phyloP scores from a whole-genome alignment of 2,113 vertebrate genomes.

The Gnathonemus echidnorhynchus region DNA sequence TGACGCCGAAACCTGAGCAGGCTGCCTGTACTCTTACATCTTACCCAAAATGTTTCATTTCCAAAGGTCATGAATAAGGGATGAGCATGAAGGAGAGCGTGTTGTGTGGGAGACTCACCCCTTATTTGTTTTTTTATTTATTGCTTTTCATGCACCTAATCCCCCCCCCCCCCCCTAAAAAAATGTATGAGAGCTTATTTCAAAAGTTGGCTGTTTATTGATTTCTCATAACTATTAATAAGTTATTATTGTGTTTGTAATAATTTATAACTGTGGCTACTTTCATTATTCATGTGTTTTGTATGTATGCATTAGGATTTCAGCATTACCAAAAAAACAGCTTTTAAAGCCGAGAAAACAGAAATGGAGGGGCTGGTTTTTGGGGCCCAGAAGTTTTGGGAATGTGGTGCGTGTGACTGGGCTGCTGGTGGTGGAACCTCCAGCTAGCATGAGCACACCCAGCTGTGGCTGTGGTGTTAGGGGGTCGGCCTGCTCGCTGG shows the following conservation, averaged over 20 bases:
- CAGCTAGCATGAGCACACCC: neutral
- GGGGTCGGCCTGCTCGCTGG: neutral
- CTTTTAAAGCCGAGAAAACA: neutral
- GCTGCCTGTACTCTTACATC: neutral
- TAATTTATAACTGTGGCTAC: neutral
- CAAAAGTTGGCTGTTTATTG: neutral
- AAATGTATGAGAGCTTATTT: neutral
- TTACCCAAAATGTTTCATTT: neutral
- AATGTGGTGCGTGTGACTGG: neutral
- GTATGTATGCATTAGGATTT: neutral
- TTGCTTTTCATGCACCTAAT: neutral
- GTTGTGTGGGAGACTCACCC: neutral
- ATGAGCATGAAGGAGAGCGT: neutral
- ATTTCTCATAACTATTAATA: neutral
- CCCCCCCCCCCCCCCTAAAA: neutral
- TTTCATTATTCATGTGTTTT: neutral
- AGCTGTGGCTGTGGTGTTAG: neutral
- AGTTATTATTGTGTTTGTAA: neutral
- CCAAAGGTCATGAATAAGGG: neutral
- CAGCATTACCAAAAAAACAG: neutral
- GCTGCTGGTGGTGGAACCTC: neutral
- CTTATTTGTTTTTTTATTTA: conserved; percentile 1
- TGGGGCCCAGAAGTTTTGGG: neutral
- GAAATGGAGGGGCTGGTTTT: neutral
- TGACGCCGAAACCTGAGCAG: neutral